Base-by-base conservation (phyloP, 2,888 invertebrate species). In the Agrilus cyanescens region DNA sequence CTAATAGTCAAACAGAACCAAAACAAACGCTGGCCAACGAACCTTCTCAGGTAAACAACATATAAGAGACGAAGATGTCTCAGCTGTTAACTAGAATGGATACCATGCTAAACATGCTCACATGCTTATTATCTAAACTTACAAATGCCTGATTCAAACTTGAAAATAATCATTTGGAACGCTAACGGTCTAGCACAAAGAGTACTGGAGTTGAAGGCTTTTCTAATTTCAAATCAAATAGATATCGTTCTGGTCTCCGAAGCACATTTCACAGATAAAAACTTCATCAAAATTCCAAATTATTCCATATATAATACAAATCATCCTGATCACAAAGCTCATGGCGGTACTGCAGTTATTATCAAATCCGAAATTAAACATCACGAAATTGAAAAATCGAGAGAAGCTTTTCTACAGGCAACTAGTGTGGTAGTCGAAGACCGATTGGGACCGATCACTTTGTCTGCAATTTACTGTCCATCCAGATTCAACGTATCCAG, bases 381-480 rank as follows among this genome's bases (percentile, higher is more conserved):
- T 18, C 5, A 18, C 5, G 18, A 18, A 18, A 18, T 4, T 5
- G 18, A 18, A 5, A 18, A 18, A 18, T 4, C 5, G 3, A 18
- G 18, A 4, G 18, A 18, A 18, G 18, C 5, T 4, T 18, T 4
- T 5, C 18, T 18, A 48, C 51, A 51, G 44, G 46, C 47, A 13
- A 51, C 49, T 20, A 46, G 43, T 18, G 14, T 50, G 40, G 38
- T 38, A 36, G 40, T 47, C 29, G 42, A 51, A 40, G 45, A 46
- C 32, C 29, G 15, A 25, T 14, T 32, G 12, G 36, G 38, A 29
- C 38, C 40, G 30, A 31, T 49, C 38, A 48, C 38, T 15, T 31
- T 50, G 12, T 49, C 47, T 37, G 47, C 45, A 5, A 31, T 49
- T 13, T 49, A 48, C 32, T 47, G 49, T 30, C 46, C 49, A 25